Percentiles rank a stretch among this genome's conserved stretches.
Evolutionary conservation across 2,888 invertebrate genomes (phyloP).

Genomic region (Stenoptilia bipunctidactyla): DNA sequence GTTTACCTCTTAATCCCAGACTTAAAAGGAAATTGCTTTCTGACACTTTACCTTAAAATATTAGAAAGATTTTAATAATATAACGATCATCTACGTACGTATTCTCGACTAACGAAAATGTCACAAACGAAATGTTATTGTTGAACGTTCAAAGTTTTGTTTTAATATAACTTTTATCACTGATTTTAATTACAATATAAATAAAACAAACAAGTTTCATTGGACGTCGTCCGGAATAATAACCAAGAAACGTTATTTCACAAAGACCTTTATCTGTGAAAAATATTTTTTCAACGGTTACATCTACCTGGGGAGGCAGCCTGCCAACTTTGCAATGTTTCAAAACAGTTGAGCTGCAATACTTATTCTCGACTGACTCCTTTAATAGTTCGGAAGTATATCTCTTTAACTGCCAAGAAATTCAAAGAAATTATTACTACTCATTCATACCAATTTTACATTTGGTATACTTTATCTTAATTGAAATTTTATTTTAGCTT

Average conservation of each 20-base stretch:
- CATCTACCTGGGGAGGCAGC: background rate
- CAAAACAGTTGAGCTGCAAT: conserved; percentile 20
- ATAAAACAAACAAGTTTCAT: no score
- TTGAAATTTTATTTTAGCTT: conserved; percentile 25
- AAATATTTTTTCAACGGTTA: background rate
- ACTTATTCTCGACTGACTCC: conserved; percentile 19
- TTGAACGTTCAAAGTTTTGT: no score
- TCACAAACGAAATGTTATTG: no score
- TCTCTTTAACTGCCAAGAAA: conserved; percentile 41
- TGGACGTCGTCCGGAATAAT: no score
- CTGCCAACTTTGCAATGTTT: conserved; percentile 21
- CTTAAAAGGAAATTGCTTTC: no score
- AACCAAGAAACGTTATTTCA: background rate
- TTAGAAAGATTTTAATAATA: no score
- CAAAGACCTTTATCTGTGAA: background rate
- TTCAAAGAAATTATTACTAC: conserved; percentile 38
- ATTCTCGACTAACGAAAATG: no score
- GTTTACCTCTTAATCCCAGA: no score
- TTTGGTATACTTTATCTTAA: conserved; percentile 38
- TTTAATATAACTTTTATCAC: no score
- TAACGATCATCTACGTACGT: no score
- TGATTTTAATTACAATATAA: no score
- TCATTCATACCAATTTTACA: conserved; percentile 32
- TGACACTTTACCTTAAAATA: no score
- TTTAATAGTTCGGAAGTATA: conserved; percentile 23